Base-by-base conservation (phyloP, 2,797 vertebrate genomes). In the Argya squamiceps region DNA sequence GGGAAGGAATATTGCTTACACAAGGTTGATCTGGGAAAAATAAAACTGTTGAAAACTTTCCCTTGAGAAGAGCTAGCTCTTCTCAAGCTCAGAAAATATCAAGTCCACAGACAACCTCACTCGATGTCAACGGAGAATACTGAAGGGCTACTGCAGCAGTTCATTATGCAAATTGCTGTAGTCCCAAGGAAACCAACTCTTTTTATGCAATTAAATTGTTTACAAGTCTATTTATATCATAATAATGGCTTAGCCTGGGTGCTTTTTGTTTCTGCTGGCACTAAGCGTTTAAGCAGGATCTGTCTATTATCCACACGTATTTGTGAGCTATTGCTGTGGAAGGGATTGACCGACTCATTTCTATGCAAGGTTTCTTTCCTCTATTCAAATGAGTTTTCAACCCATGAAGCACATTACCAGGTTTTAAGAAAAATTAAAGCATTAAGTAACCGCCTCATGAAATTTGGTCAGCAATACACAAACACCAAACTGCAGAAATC, bases 121-220 rank as follows among this genome's bases (percentile, higher is more conserved):
- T 78, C 24, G 69, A 46, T 32, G 75, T 47, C 79, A 75, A 4
- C 32, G 53, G 26, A 41, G 46, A 83, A 65, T 84, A 80, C 7
- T 49, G 62, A 30, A 69, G 58, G 87, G 64, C 73, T 41, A 36
- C 53, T 78, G 64, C 78, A 75, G 78, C 60, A 88, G 53, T 86
- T 96, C 69, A 73, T 96, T 97, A 95, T 96, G 92, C 79, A 94
- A 92, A 97, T 94, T 88, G 71, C 46, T 86, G 6, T 47, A 69
- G 79, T 96, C 93, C 79, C 95, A 96, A 92, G 84, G 87, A 96
- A 96, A 83, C 76, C 53, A 84, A 79, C 59, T 91, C 82, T 93
- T 96, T 96, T 95, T 78, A 88, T 77, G 86, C 84, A 96, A 92
- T 91, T 93, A 95, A 96, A 91, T 68, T 96, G 92, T 96, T 96